Conservation (phyloP, 1,140 invertebrate species). For the Archivesica marissinica region DNA sequence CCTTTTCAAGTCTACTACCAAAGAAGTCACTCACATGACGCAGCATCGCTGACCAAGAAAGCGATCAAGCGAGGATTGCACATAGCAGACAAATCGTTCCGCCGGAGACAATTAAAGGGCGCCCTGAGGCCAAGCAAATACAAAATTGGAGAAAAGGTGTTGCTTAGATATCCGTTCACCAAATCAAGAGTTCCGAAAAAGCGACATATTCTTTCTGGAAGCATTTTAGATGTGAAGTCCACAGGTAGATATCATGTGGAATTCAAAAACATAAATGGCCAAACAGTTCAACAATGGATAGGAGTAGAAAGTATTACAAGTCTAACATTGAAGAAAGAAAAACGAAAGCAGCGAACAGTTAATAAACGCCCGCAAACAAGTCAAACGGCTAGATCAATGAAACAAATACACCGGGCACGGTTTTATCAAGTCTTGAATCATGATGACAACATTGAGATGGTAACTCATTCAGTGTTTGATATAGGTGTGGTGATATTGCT, state of each 20-base stretch:
- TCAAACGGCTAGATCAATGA: background rate
- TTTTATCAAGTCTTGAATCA: constrained; percentile 10
- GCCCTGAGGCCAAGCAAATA: background rate
- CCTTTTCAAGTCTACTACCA: constrained; percentile 27
- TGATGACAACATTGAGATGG: constrained; percentile 3
- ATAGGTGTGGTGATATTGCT: background rate
- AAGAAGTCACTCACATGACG: background rate
- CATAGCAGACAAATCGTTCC: background rate
- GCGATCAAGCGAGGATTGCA: background rate
- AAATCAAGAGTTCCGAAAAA: background rate
- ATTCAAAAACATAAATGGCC: background rate
- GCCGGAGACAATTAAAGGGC: background rate
- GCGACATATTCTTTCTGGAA: background rate
- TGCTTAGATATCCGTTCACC: background rate
- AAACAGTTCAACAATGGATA: background rate
- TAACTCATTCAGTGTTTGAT: background rate
- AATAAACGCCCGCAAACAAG: background rate
- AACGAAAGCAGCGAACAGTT: background rate
- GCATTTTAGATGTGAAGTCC: background rate
- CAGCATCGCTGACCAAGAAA: background rate
- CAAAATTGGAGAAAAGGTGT: constrained; percentile 18
- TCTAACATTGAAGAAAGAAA: constrained; percentile 1
- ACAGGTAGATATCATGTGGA: background rate
- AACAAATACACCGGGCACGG: background rate
- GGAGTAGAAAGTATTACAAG: background rate